phyloP scores from a whole-genome alignment of 2,113 vertebrate genomes.

The Herpailurus yagouaroundi region DNA sequence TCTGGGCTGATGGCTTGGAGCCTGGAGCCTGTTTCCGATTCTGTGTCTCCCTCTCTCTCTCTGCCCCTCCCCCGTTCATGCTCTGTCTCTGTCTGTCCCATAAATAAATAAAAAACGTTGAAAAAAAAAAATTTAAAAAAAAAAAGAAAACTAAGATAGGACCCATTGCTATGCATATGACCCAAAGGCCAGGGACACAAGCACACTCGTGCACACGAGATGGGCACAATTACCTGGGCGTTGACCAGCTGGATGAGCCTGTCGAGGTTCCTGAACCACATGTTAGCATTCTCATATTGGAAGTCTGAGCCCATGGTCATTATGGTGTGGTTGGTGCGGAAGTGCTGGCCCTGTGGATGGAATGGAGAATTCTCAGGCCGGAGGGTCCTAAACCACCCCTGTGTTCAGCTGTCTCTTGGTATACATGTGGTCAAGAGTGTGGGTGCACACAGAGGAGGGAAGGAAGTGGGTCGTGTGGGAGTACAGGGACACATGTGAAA shows the following conservation, averaged over 20 bases:
- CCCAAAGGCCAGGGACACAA: neutral
- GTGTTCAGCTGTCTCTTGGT: neutral
- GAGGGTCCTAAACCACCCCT: neutral
- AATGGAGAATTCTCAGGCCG: neutral
- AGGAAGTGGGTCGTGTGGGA: neutral
- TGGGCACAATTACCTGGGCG: constrained; percentile 71
- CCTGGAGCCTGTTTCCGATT: too few species aligned
- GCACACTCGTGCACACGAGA: neutral
- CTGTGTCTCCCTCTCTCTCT: too few species aligned
- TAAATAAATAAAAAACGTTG: too few species aligned
- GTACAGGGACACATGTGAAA: neutral
- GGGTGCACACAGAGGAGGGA: neutral
- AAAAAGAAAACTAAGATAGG: neutral
- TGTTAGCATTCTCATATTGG: constrained; percentile 94
- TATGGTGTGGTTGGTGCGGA: constrained; percentile 92
- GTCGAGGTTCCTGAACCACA: constrained; percentile 96
- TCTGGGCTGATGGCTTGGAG: too few species aligned
- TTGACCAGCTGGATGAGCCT: constrained; percentile 93
- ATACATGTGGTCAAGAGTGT: neutral
- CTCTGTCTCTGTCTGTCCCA: too few species aligned
- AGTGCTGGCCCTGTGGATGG: constrained; percentile 82
- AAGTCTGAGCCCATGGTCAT: constrained; percentile 99
- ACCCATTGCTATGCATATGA: neutral
- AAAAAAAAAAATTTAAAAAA: too few species aligned
- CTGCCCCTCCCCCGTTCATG: too few species aligned